Percentiles rank a stretch among this genome's conserved stretches.
phyloP scores from a whole-genome alignment of 2,113 vertebrate species.

The Sitta europaea region DNA sequence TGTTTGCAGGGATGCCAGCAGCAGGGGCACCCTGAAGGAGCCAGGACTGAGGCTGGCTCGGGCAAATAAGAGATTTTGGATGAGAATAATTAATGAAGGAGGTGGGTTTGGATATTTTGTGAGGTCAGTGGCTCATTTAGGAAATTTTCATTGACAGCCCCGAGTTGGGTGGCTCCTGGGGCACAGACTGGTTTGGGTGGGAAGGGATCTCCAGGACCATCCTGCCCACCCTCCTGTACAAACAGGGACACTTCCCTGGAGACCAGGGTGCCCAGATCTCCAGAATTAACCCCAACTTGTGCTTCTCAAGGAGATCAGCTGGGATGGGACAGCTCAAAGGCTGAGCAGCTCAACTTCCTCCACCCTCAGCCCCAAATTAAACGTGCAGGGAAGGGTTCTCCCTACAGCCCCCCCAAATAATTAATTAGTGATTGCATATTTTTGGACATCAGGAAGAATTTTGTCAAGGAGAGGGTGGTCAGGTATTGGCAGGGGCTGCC shows the following conservation, averaged over 20 bases:
- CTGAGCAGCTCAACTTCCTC: background rate
- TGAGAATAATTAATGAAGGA: accelerated
- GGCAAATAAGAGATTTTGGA: background rate
- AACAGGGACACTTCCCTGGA: background rate
- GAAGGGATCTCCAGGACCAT: too few species aligned
- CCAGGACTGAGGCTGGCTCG: background rate
- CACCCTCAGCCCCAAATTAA: background rate
- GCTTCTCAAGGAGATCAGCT: background rate
- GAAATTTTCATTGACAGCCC: accelerated
- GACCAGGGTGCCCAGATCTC: accelerated
- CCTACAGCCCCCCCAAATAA: accelerated
- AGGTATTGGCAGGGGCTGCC: accelerated
- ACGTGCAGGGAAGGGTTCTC: accelerated
- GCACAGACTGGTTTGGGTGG: background rate
- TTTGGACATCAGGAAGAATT: background rate
- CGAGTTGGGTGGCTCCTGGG: background rate
- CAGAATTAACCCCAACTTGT: accelerated
- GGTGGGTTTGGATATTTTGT: accelerated
- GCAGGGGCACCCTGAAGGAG: background rate
- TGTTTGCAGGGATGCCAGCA: background rate
- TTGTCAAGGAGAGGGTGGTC: accelerated
- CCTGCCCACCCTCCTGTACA: background rate
- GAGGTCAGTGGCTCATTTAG: background rate
- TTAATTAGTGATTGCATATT: accelerated
- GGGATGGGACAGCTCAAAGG: background rate